Evolutionary conservation across 2,888 invertebrate species (phyloP), one percentile per base, ranked within the genome.

Genomic region (Drosophila mettleri): DNA sequence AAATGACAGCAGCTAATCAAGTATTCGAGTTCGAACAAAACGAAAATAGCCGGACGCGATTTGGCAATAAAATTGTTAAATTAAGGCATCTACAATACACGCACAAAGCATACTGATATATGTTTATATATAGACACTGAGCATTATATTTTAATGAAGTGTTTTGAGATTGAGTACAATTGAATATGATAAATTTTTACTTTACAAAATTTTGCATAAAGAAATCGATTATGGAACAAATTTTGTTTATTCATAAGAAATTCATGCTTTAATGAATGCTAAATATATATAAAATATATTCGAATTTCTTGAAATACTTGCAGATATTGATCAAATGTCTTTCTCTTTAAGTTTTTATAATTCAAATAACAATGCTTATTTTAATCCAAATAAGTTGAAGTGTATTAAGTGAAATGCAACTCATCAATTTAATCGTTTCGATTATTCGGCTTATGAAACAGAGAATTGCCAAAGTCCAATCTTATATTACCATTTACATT

Each of bases 1-100:
- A 81, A 79, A 65, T 78, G 74, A 67, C 64, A 68, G 68, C 80
- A 79, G 85, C 82, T 79, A 83, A 87, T 88, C 83, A 86, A 88
- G 80, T 45, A 63, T 64, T 54, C 43, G 33, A 27, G 33, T 49
- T 55, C 62, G 29, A 55, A 33, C 27, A 41, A 57, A 33, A 43
- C 39, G 27, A 33, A 51, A 60, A 49, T 16, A 22, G 46, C 43
- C 43, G n/a, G 18, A 41, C 27, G 65, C 54, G 48, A 34, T 54
- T 46, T 46, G 33, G 31, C 46, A 36, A 62, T 63, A 14, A 63
- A 57, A 59, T 43, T 16, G 2, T 16, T 12, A 31, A 46, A 31
- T 31, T 14, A 5, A 31, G 20, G 46, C 14, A 31, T 45, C 1
- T 27, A 45, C 9, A 16, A 27, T 16, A 24, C 45, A 29, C 10